Percentiles rank a stretch among this genome's conserved stretches.
phyloP scores from a whole-genome alignment of 1,140 invertebrate genomes.

The Ceratina australensis region DNA sequence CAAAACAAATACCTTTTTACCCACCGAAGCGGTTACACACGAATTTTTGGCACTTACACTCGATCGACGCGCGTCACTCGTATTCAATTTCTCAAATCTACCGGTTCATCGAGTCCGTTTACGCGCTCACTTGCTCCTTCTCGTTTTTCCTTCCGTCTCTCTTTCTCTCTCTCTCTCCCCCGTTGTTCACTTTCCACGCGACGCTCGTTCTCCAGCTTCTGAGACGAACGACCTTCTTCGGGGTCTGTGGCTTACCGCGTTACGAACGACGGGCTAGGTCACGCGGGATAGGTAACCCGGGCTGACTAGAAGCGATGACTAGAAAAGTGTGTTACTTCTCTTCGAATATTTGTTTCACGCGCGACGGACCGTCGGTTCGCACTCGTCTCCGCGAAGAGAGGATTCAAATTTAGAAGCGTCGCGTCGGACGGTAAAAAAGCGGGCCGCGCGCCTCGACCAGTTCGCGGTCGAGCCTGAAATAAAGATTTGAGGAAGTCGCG shows the following conservation, averaged over 20 bases:
- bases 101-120: conserved; percentile 12
- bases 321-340: conserved; percentile 67
- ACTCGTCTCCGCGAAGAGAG: conserved; percentile 46
- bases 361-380: conserved; percentile 51
- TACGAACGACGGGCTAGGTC: too few species aligned
- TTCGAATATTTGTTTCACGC: conserved; percentile 67
- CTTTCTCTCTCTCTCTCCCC: not conserved
- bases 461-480: conserved; percentile 72
- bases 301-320: conserved; percentile 71
- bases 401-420: conserved; percentile 71
- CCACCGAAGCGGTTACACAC: conserved; percentile 3
- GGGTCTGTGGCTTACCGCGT: conserved; percentile 10
- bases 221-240: not conserved
- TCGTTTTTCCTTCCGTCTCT: not conserved
- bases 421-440: conserved; percentile 67
- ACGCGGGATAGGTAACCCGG: conserved; percentile 49
- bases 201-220: too few species aligned
- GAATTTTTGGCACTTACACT: conserved; percentile 45
- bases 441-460: conserved; percentile 68
- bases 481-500: conserved; percentile 71
- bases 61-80: conserved; percentile 45
- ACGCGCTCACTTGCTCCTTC: not conserved
- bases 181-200: conserved; percentile 11
- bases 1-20: too few species aligned
- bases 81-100: conserved; percentile 22